phyloP scores from a whole-genome alignment of 1,140 invertebrate genomes.

The Saccostrea glomerata region DNA sequence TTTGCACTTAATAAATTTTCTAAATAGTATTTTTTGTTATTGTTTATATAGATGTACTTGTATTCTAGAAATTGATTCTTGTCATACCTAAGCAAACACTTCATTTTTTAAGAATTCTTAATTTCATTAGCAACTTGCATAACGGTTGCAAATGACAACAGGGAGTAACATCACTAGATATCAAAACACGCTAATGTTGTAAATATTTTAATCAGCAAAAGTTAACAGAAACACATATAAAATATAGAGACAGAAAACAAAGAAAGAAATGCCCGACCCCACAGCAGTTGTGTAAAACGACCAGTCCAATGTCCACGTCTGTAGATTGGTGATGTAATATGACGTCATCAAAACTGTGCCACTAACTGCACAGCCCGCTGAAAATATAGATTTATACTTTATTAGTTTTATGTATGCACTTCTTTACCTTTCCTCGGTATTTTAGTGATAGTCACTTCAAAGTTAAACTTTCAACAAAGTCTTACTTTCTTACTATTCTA shows the following conservation, averaged over 20 bases:
- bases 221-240: slow-evolving; percentile 30
- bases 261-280: slow-evolving; percentile 14
- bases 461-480: neutral
- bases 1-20: no score
- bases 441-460: neutral
- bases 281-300: neutral
- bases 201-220: neutral
- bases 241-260: slow-evolving; percentile 23
- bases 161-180: neutral
- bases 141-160: neutral
- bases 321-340: slow-evolving; percentile 29
- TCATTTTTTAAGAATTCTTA: no score
- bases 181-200: neutral
- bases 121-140: no score
- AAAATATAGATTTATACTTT: neutral
- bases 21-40: no score
- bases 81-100: no score
- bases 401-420: neutral
- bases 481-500: no score
- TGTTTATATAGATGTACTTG: no score
- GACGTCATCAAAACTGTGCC: slow-evolving; percentile 29
- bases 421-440: no score
- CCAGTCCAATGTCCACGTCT: slow-evolving; percentile 24
- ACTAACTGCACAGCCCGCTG: neutral
- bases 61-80: no score